Conservation (phyloP, 2,113 vertebrate species). For the Microtus richardsoni region DNA sequence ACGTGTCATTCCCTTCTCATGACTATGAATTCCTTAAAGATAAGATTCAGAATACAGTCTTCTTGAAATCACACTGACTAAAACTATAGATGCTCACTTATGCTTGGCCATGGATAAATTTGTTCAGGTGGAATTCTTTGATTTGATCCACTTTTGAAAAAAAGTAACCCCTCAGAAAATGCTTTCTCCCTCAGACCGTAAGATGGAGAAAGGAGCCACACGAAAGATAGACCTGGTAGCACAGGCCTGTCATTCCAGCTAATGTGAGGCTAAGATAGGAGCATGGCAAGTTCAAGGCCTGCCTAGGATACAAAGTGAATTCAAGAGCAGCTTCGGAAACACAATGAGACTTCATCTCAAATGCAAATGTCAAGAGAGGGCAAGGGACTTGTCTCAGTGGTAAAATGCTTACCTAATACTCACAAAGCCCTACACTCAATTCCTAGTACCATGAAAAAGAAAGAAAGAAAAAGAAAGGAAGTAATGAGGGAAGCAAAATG, state of each 20-base stretch:
- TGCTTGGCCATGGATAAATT: neutral
- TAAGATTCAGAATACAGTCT: neutral
- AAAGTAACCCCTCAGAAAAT: neutral
- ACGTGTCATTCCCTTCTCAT: neutral
- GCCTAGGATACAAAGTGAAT: neutral
- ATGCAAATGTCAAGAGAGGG: neutral
- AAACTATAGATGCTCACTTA: neutral
- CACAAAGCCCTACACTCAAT: neutral
- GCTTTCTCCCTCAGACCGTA: neutral
- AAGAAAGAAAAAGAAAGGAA: no score
- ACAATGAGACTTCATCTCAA: no score
- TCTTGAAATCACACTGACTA: neutral
- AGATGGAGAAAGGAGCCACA: no score
- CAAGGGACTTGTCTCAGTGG: no score
- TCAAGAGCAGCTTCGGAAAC: neutral
- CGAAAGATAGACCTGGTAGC: no score
- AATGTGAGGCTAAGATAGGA: neutral
- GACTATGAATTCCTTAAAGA: neutral
- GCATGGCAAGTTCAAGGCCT: neutral
- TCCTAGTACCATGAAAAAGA: neutral
- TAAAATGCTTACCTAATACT: neutral
- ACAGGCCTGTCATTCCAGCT: neutral
- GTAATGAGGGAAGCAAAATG: no score
- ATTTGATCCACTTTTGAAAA: neutral
- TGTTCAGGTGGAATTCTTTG: neutral